Percentiles rank a stretch among this genome's conserved stretches.
Conservation (phyloP, 1,140 invertebrate genomes). For the Drosophila yakuba region DNA sequence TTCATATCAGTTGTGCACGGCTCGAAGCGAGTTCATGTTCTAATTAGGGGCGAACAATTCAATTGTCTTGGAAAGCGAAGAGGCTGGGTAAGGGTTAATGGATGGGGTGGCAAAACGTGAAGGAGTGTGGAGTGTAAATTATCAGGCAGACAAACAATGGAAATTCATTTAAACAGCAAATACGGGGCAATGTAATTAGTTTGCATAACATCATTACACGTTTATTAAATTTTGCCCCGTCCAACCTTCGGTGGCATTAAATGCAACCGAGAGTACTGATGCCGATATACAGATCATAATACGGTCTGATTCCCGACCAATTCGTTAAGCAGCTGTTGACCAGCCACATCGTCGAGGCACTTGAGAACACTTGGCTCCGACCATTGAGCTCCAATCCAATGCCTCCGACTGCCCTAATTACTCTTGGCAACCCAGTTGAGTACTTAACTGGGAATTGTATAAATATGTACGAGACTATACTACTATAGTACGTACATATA, state of each 20-base stretch:
- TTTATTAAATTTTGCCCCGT: slow-evolving; percentile 32
- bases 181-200: slow-evolving; percentile 41
- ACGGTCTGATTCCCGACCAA: background rate
- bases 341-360: slow-evolving; percentile 24
- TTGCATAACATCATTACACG: slow-evolving; percentile 42
- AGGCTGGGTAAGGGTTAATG: background rate
- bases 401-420: slow-evolving; percentile 55
- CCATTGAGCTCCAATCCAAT: slow-evolving; percentile 43
- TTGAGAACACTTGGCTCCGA: slow-evolving; percentile 51
- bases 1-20: slow-evolving; percentile 22
- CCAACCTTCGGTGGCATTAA: slow-evolving; percentile 1
- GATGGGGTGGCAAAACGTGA: background rate
- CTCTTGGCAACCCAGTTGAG: slow-evolving; percentile 39
- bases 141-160: slow-evolving; percentile 46
- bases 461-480: slow-evolving; percentile 12
- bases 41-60: slow-evolving; percentile 45
- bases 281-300: slow-evolving; percentile 12
- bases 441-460: slow-evolving; percentile 42
- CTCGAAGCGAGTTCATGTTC: slow-evolving; percentile 17
- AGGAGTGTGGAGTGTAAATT: slow-evolving; percentile 34
- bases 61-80: slow-evolving; percentile 36
- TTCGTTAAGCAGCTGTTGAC: slow-evolving; percentile 46
- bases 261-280: too few relatives aligned
- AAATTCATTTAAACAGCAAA: slow-evolving; percentile 57
- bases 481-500: background rate